Evolutionary conservation across 2,113 vertebrate species (phyloP).

Genomic region (Parotia lawesii): DNA sequence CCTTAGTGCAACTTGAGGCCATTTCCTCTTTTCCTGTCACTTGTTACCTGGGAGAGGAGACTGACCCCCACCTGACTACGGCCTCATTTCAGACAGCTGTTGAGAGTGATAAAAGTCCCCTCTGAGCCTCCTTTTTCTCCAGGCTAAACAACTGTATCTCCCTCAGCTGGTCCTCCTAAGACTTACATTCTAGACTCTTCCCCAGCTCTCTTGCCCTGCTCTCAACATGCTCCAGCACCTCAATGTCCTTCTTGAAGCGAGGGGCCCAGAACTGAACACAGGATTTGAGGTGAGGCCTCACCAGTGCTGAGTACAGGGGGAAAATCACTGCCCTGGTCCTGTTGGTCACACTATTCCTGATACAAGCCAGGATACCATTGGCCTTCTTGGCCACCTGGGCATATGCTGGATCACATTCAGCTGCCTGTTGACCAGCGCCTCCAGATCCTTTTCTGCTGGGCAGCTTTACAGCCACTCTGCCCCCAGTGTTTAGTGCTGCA

Average conservation of each 20-base stretch:
- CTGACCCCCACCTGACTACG: neutral
- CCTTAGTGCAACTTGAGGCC: neutral
- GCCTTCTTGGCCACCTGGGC: neutral
- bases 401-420: neutral
- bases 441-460: neutral
- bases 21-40: neutral
- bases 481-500: fast-evolving
- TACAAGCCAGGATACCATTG: neutral
- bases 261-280: neutral
- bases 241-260: neutral
- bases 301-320: fast-evolving
- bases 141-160: neutral
- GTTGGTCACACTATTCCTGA: neutral
- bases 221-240: fast-evolving
- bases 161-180: neutral
- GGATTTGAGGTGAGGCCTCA: neutral
- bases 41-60: neutral
- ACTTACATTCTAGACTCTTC: neutral
- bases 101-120: neutral
- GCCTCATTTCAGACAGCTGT: neutral
- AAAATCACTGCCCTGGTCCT: neutral
- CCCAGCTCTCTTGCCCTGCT: fast-evolving
- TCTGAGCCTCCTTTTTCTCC: neutral
- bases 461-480: neutral
- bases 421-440: fast-evolving